Conservation (phyloP, 2,888 invertebrate genomes). For the Oscheius sp. region DNA sequence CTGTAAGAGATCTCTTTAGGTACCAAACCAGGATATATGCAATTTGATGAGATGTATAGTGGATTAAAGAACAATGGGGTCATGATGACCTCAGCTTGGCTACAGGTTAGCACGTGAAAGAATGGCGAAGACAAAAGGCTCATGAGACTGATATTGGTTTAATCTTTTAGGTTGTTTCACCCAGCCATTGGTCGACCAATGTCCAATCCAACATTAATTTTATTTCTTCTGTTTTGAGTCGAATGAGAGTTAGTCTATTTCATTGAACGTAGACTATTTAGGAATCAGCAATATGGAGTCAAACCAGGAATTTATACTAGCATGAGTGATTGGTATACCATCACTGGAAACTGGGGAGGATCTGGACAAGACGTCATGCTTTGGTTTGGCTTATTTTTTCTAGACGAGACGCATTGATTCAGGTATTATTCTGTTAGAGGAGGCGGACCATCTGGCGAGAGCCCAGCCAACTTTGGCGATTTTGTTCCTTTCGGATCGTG, state of each 20-base stretch:
- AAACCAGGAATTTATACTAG: slow-evolving; percentile 7
- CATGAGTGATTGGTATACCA: background rate
- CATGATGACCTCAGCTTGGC: background rate
- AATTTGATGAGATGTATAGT: slow-evolving; percentile 27
- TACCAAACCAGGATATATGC: slow-evolving; percentile 1
- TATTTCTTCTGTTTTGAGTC: background rate
- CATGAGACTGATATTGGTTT: no score
- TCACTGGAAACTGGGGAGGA: slow-evolving; percentile 1
- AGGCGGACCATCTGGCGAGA: slow-evolving; percentile 36
- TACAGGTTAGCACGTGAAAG: background rate
- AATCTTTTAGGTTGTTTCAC: background rate
- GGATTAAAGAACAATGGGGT: slow-evolving; percentile 12
- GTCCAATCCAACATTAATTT: background rate
- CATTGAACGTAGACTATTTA: background rate
- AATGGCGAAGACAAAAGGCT: background rate
- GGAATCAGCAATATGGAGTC: background rate
- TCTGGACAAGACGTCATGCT: slow-evolving; percentile 10
- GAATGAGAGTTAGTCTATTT: background rate
- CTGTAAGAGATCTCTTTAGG: background rate
- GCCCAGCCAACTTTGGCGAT: slow-evolving; percentile 45
- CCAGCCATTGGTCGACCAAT: background rate
- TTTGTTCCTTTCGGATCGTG: slow-evolving; percentile 52
- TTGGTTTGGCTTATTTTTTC: background rate
- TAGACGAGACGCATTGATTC: no score
- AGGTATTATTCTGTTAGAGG: slow-evolving; percentile 52